These are phyloP conservation scores for Stegana nigrithorax DNA, from an alignment of 2,888 invertebrate genomes.

Conservation along the genomic window DNA sequence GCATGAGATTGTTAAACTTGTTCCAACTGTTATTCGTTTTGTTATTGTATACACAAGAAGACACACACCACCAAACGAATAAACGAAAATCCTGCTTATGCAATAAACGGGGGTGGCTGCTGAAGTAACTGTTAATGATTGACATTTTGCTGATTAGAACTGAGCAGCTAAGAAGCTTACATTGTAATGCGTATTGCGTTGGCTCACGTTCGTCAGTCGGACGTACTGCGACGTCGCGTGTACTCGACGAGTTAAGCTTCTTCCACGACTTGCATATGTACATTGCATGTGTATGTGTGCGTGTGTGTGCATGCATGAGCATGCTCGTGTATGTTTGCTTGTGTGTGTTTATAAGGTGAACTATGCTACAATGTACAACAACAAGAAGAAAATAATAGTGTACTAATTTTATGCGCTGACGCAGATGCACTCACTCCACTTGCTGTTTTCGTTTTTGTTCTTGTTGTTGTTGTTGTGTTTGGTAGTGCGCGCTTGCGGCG, in stretches of 20 bases:
- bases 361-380: slow-evolving; percentile 51
- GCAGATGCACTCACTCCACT: neutral
- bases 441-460: slow-evolving; percentile 4
- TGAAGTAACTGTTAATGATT: too few relatives aligned
- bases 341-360: neutral
- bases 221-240: neutral
- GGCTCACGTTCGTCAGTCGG: slow-evolving; percentile 28
- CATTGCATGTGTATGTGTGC: neutral
- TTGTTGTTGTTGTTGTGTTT: neutral
- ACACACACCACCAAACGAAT: too few relatives aligned
- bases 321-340: neutral
- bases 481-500: too few relatives aligned
- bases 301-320: neutral
- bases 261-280: too few relatives aligned
- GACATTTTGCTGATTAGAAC: neutral
- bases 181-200: slow-evolving; percentile 38
- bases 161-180: neutral
- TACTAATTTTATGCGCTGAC: neutral
- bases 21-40: too few relatives aligned
- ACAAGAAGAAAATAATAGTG: slow-evolving; percentile 35
- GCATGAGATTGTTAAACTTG: too few relatives aligned
- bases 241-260: too few relatives aligned
- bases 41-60: too few relatives aligned
- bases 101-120: too few relatives aligned
- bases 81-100: too few relatives aligned